phyloP scores from a whole-genome alignment of 2,797 vertebrate species.

The Acanthurus tractus region DNA sequence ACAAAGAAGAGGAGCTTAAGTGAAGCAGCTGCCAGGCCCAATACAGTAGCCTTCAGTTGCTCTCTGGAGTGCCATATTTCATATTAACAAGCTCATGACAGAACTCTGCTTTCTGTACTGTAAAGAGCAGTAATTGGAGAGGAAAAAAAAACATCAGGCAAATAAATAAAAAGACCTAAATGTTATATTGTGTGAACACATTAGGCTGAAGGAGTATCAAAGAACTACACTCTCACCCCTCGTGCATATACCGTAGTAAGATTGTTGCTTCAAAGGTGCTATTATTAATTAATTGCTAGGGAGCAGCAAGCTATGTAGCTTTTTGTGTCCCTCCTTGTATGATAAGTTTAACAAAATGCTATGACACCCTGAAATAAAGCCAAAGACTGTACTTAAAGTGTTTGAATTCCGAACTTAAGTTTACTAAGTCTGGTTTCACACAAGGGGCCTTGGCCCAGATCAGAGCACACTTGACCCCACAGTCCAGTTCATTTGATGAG shows the following conservation, averaged over 20 bases:
- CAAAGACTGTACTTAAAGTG: background rate
- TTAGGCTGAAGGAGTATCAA: background rate
- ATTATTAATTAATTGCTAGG: background rate
- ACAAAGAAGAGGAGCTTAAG: conserved; percentile 39
- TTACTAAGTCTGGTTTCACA: too few relatives aligned
- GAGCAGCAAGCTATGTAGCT: background rate
- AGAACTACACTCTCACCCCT: background rate
- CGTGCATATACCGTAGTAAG: background rate
- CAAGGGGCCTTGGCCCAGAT: too few relatives aligned
- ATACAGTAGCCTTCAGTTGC: conserved; percentile 19
- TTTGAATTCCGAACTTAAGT: background rate
- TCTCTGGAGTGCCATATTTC: conserved; percentile 58
- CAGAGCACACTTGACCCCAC: too few relatives aligned
- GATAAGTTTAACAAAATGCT: background rate
- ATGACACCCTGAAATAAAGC: background rate
- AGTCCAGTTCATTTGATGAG: too few relatives aligned
- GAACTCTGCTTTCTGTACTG: conserved; percentile 16
- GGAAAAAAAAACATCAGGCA: conserved; percentile 20
- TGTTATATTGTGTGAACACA: background rate
- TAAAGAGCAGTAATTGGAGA: conserved; percentile 34
- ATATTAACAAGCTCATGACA: conserved; percentile 54
- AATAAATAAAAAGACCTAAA: conserved; percentile 24
- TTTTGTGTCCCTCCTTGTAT: background rate
- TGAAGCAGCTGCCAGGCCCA: conserved; percentile 62
- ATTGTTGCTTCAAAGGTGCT: background rate